Conservation (phyloP, 2,113 vertebrate species). For the Myodes glareolus region DNA sequence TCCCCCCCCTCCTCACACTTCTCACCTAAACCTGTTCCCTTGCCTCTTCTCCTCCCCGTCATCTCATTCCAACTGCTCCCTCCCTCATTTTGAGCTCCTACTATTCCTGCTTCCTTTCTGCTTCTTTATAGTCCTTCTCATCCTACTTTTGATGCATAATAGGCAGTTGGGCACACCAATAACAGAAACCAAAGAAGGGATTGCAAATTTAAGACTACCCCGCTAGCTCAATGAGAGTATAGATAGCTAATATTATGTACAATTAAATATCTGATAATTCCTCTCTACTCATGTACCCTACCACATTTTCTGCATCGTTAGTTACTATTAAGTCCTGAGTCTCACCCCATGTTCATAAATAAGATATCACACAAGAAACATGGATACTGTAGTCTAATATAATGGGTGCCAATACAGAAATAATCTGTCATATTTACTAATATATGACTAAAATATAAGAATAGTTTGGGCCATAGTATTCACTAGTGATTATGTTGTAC, state of each 20-base stretch:
- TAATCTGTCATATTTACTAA: background rate
- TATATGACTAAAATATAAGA: background rate
- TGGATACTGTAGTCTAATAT: accelerated
- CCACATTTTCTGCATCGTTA: background rate
- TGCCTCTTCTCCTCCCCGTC: background rate
- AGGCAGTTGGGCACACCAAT: background rate
- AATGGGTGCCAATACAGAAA: accelerated
- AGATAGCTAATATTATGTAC: background rate
- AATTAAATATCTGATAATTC: background rate
- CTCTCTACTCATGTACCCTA: background rate
- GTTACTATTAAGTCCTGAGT: background rate
- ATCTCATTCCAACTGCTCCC: background rate
- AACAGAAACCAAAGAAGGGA: background rate
- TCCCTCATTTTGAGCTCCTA: background rate
- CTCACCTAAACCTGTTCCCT: too few species aligned
- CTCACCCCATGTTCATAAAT: background rate
- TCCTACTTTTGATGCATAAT: background rate
- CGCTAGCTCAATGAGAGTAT: background rate
- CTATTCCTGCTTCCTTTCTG: background rate
- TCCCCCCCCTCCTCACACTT: background rate
- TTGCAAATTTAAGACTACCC: background rate
- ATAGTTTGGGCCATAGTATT: background rate
- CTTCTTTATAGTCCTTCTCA: background rate
- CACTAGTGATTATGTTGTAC: background rate
- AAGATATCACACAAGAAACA: background rate